Base-by-base conservation (phyloP, 1,140 invertebrate genomes). In the Penaeus japonicus region DNA sequence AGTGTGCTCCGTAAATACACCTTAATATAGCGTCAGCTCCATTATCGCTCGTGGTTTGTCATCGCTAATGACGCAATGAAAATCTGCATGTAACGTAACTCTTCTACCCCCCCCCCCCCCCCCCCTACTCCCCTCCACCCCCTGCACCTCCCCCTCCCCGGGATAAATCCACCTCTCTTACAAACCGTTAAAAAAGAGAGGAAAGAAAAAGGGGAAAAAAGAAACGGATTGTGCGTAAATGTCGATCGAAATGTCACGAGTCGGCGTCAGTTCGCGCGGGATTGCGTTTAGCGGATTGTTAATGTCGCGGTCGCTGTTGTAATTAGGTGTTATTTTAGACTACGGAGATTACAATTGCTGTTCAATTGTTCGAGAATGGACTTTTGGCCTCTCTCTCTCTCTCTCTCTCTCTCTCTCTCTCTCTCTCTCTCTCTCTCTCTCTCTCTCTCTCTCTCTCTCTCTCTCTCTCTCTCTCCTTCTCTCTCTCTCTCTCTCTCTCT, bases 391-490 rank as follows among this genome's bases (percentile, higher is more conserved):
- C 27, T 32, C n/a, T 73, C 2, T 70, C n/a, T 20, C n/a, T 73
- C 70, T 30, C 27, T 30, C 5, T 73, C 70, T 73, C n/a, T 30
- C 18, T 73, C n/a, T 73, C 62, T 65, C 62, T 65, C 62, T 65
- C 62, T 65, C 62, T 65, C 62, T 65, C 62, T 65, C 62, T 65
- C 62, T 65, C 62, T 65, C 62, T 65, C 62, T 65, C 62, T 65
- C 62, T 65, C 62, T 65, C 62, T 65, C n/a, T n/a, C n/a, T n/a
- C n/a, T n/a, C n/a, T n/a, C n/a, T n/a, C n/a, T n/a, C n/a, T n/a
- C 78, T 53, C 78, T 53, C 55, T 53, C 78, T 54, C 78, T 53
- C 55, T 22, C 78, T 53, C 54, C 30, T 4, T 30, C 5, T 32
- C 30, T 15, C n/a, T 12, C 70, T 30, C 27, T 27, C 15, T 30